Percentiles rank a stretch among this genome's conserved stretches.
Conservation (phyloP, 2,797 vertebrate genomes). For the Chiloscyllium punctatum region DNA sequence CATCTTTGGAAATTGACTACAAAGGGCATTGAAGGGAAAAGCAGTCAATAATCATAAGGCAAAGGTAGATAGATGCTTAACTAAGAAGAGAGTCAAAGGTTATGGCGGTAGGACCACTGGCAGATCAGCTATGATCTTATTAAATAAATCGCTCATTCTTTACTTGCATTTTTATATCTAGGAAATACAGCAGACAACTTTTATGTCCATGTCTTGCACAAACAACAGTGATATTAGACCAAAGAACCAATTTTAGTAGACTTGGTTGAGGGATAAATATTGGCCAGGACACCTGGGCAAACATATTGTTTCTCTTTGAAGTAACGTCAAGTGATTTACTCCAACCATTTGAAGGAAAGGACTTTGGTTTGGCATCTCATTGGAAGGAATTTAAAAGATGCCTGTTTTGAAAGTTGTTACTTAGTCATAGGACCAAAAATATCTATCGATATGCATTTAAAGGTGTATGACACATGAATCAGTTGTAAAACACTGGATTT, state of each 20-base stretch:
- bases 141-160: no score
- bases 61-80: no score
- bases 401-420: no score
- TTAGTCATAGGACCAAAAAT: not conserved
- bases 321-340: not conserved
- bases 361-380: not conserved
- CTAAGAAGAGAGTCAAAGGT: no score
- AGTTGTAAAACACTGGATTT: not conserved
- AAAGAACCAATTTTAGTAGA: not conserved
- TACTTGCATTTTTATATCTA: not conserved
- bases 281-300: not conserved
- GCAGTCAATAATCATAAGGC: no score
- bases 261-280: not conserved
- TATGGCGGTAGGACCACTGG: no score
- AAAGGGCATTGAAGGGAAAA: no score
- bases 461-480: not conserved
- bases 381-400: not conserved
- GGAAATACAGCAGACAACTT: not conserved
- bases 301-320: not conserved
- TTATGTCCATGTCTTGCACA: not conserved
- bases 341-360: not conserved
- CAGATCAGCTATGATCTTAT: no score
- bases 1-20: no score
- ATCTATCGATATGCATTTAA: not conserved
- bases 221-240: no score